phyloP scores from a whole-genome alignment of 2,888 invertebrate species.

The Habroteleia sp. region DNA sequence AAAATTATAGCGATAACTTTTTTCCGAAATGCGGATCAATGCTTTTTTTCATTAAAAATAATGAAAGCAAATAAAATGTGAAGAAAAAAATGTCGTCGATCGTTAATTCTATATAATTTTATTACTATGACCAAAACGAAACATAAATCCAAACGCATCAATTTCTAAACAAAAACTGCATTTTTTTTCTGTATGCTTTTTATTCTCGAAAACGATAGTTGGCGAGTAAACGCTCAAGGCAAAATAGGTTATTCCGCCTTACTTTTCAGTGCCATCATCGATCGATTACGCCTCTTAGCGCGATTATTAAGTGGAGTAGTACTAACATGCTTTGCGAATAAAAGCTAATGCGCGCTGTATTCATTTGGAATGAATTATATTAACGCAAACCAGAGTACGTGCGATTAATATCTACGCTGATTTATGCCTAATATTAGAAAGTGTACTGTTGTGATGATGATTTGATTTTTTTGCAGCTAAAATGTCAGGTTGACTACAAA shows the following conservation, averaged over 20 bases:
- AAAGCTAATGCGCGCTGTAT: conserved; percentile 40
- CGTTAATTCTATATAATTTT: conserved; percentile 1
- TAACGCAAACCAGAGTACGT: conserved; percentile 4
- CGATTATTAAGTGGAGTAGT: conserved; percentile 58
- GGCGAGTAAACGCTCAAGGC: conserved; percentile 45
- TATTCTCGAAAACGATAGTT: conserved; percentile 32
- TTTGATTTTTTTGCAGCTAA: no score
- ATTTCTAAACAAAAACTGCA: conserved; percentile 3
- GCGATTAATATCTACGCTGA: conserved; percentile 14
- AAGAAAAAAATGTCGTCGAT: not conserved
- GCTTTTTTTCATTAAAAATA: conserved; percentile 7
- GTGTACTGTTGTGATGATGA: no score
- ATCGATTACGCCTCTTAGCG: conserved; percentile 60
- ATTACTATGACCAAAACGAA: not conserved
- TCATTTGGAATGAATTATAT: conserved; percentile 35
- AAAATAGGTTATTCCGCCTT: conserved; percentile 60
- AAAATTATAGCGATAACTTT: conserved; percentile 12
- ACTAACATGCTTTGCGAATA: conserved; percentile 45
- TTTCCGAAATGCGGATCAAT: not conserved
- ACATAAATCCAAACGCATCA: conserved; percentile 18
- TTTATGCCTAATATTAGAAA: not conserved
- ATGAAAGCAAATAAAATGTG: not conserved
- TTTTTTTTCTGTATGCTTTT: conserved; percentile 18
- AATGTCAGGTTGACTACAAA: no score
- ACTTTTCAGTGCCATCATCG: conserved; percentile 60